phyloP scores from a whole-genome alignment of 2,113 vertebrate genomes.

The Bubalus kerabau region DNA sequence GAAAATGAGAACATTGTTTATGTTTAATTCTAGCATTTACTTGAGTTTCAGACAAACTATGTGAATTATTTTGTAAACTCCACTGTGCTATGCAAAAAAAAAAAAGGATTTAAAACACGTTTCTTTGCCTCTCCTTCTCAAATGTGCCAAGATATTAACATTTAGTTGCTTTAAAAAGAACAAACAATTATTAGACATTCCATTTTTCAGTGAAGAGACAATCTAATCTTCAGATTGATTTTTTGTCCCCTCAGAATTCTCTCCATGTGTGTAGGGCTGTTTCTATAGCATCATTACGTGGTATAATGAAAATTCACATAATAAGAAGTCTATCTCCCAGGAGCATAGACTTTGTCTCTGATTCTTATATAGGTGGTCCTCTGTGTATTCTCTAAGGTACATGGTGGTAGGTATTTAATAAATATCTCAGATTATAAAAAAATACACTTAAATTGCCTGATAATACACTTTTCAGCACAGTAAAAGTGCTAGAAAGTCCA shows the following conservation, averaged over 20 bases:
- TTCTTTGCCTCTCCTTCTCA: not conserved
- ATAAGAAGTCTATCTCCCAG: not conserved
- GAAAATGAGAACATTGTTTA: not conserved
- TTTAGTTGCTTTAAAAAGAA: not conserved
- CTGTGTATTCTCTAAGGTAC: not conserved
- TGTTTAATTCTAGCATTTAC: not conserved
- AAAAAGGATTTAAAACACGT: not conserved
- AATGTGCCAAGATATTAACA: not conserved
- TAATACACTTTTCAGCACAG: not conserved
- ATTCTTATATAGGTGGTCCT: not conserved
- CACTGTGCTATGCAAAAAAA: not conserved
- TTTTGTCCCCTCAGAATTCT: not conserved
- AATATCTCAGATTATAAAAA: not conserved
- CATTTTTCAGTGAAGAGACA: not conserved
- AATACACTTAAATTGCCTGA: not conserved
- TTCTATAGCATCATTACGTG: not conserved
- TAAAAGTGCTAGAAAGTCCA: not conserved
- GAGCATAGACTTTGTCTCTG: not conserved
- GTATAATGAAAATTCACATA: not conserved
- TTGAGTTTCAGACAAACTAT: not conserved
- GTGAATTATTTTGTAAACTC: not conserved
- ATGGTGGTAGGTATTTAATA: not conserved
- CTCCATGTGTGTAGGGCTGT: not conserved
- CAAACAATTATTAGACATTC: not conserved
- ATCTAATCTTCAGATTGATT: not conserved